A percentile compares a stretch with the other conserved stretches of the same genome.
phyloP scores from a whole-genome alignment of 64 coral and sea anemone species.

The Pocillopora damicornis region DNA sequence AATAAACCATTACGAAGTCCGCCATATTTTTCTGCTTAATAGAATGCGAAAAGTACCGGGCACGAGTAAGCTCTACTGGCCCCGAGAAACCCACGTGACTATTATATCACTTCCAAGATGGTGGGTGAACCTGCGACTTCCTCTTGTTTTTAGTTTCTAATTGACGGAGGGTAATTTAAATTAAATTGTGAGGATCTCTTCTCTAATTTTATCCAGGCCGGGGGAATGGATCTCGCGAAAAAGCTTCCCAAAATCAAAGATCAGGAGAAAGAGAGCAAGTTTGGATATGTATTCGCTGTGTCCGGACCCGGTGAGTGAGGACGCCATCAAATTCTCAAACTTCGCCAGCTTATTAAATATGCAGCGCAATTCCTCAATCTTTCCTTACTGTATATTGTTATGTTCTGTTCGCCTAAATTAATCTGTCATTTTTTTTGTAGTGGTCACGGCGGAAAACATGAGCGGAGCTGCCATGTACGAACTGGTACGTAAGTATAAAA shows the following conservation, averaged over 20 bases:
- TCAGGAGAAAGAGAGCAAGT: conserved; percentile 82
- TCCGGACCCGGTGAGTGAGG: conserved; percentile 84
- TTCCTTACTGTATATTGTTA: not conserved
- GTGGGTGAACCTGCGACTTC: conserved; percentile 55
- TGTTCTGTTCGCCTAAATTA: not conserved
- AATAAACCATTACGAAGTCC: not conserved
- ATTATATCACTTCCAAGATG: conserved; percentile 94
- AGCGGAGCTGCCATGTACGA: conserved; percentile 99
- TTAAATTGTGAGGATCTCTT: not conserved
- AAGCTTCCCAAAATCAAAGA: conserved; percentile 84
- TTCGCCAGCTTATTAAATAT: not conserved
- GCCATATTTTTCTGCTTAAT: conserved; percentile 34
- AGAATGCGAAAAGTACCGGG: conserved; percentile 12
- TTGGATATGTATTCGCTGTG: conserved; percentile 94
- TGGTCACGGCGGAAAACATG: conserved; percentile 97
- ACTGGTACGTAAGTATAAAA: conserved; percentile 64
- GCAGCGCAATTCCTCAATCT: conserved; percentile 28
- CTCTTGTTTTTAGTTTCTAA: conserved; percentile 6
- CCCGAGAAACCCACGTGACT: conserved; percentile 59
- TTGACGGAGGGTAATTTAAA: not conserved
- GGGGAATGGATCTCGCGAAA: conserved; percentile 84
- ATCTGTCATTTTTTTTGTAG: conserved; percentile 35
- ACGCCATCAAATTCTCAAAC: not conserved
- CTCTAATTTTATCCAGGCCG: conserved; percentile 49
- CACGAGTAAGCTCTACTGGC: not conserved